phyloP scores from a whole-genome alignment of 1,140 invertebrate genomes.

The Bombus affinis region DNA sequence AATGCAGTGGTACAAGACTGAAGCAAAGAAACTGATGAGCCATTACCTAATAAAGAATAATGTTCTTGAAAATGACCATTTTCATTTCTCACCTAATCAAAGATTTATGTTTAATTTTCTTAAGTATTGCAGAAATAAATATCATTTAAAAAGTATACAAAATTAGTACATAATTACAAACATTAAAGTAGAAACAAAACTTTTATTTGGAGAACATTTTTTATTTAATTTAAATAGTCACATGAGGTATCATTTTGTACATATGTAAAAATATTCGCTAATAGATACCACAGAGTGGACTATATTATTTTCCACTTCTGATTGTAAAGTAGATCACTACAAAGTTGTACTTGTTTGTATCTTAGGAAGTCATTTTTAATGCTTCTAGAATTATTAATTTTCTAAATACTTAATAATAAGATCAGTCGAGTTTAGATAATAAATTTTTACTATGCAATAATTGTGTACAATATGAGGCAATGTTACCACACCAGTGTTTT shows the following conservation, averaged over 20 bases:
- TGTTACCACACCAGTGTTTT: slow-evolving; percentile 68
- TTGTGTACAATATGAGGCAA: slow-evolving; percentile 72
- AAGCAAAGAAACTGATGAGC: slow-evolving; percentile 55
- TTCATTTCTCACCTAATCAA: slow-evolving; percentile 49
- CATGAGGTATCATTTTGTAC: slow-evolving; percentile 65
- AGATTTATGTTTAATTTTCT: neutral
- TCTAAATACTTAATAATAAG: slow-evolving; percentile 71
- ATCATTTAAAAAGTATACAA: neutral
- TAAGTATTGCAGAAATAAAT: neutral
- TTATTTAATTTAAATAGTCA: slow-evolving; percentile 71
- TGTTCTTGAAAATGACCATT: slow-evolving; percentile 52
- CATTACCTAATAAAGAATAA: slow-evolving; percentile 58
- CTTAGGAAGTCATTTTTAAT: slow-evolving; percentile 51
- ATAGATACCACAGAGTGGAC: slow-evolving; percentile 49
- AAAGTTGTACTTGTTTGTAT: slow-evolving; percentile 64
- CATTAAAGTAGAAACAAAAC: slow-evolving; percentile 4
- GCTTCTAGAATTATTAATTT: slow-evolving; percentile 66
- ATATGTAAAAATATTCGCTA: slow-evolving; percentile 72
- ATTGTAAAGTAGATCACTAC: slow-evolving; percentile 62
- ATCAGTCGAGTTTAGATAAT: slow-evolving; percentile 71
- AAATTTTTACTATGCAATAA: slow-evolving; percentile 72
- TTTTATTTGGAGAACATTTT: slow-evolving; percentile 53
- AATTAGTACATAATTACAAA: neutral
- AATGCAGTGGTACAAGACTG: slow-evolving; percentile 63
- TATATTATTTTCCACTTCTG: slow-evolving; percentile 43